A percentile compares a stretch with the other conserved stretches of the same genome.
Conservation (phyloP, 2,113 vertebrate species). For the Poecile atricapillus region DNA sequence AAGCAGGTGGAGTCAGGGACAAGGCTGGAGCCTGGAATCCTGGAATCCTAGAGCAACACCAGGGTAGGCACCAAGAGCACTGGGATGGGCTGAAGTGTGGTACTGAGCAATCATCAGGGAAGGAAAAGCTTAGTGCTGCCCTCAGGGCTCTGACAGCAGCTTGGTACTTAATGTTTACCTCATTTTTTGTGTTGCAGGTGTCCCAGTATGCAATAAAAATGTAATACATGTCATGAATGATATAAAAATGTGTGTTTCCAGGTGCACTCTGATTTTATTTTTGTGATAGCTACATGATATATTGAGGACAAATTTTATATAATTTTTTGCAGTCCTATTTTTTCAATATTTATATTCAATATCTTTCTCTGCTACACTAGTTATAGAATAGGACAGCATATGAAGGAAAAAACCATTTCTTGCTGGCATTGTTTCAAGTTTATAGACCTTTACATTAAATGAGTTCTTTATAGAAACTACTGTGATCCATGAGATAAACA, state of each 20-base stretch:
- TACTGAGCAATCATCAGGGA: not conserved
- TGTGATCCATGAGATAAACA: not conserved
- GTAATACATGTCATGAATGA: fast-evolving
- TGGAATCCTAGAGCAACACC: not conserved
- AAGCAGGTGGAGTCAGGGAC: not conserved
- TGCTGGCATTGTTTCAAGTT: not conserved
- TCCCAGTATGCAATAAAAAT: not conserved
- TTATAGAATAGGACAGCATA: not conserved
- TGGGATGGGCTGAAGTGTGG: not conserved
- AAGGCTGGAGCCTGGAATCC: not conserved
- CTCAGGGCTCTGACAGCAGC: not conserved
- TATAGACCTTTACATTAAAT: not conserved
- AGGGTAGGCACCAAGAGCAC: not conserved
- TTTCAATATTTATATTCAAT: not conserved
- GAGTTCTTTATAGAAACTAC: not conserved
- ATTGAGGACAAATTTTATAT: not conserved
- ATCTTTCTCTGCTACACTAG: not conserved
- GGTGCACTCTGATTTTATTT: not conserved
- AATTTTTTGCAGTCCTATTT: not conserved
- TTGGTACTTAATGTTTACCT: not conserved
- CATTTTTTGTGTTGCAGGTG: not conserved
- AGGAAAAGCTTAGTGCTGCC: not conserved
- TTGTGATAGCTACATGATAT: not conserved
- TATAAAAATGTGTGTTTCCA: not conserved
- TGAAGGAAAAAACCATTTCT: not conserved